Base-by-base conservation (phyloP, 2,797 vertebrate species). In the Acrocephalus scirpaceus region DNA sequence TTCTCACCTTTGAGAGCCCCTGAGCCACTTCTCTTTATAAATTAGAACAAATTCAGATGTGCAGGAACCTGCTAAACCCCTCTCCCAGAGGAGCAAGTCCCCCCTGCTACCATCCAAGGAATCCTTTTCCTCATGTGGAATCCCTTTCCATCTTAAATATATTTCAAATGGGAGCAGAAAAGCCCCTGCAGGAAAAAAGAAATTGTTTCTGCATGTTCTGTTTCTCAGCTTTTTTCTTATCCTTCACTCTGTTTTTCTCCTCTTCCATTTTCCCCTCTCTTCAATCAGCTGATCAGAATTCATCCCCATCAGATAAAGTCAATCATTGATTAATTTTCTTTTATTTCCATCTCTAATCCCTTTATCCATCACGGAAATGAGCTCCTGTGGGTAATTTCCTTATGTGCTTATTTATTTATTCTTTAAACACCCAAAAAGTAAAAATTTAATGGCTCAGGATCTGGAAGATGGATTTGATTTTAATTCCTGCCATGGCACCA, bases 391-490 rank as follows among this genome's bases (percentile, higher is more conserved):
- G 75, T 90, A 48, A 92, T 92, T 84, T 85, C 64, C 70, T 62
- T 38, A 16, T 8, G 22, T 38, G 23, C 30, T 76, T 81, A 66
- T 71, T 94, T 92, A 87, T 87, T 90, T 87, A 54, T 66, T 90
- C 57, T 47, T 81, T 29, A 87, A 87, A 87, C 5, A 13, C 10
- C 78, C 53, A 26, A 48, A 29, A 94, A 74, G 70, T 83, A 42
- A 79, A 65, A 61, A n/a, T 73, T 1, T 47, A 51, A 64, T 32
- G 29, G 19, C 25, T 75, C 11, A 6, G 60, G 56, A 62, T 36
- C 17, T 65, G 34, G 58, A 53, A 34, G 56, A 79, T 34, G 16
- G 20, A 70, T 86, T 90, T 72, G 27, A 42, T 76, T 82, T 92
- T 48, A 57, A 65, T 57, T 86, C 47, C 34, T 61, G 34, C 18